phyloP scores from a whole-genome alignment of 2,888 invertebrate genomes.

The Volucella inanis region DNA sequence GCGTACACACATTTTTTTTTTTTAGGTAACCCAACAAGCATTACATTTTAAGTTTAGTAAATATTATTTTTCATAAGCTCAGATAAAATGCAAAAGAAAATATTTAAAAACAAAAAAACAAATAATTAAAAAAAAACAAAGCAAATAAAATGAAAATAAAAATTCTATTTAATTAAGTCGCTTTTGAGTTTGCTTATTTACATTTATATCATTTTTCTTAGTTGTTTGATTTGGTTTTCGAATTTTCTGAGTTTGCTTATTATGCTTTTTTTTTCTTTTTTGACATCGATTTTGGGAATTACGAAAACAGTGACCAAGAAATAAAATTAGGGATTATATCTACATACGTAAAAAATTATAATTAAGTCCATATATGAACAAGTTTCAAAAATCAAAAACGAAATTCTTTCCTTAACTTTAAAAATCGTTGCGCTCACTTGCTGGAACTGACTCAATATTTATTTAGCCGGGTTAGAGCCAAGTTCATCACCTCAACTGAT shows the following conservation, averaged over 20 bases:
- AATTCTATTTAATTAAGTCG: constrained; percentile 61
- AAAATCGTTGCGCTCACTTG: too few relatives aligned
- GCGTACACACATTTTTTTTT: constrained; percentile 28
- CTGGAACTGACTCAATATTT: too few relatives aligned
- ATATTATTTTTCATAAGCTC: constrained; percentile 48
- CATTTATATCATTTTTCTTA: constrained; percentile 30
- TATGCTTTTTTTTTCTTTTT: not conserved
- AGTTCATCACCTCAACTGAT: too few relatives aligned
- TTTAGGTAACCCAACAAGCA: constrained; percentile 61
- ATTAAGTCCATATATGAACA: too few relatives aligned
- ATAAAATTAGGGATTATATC: too few relatives aligned
- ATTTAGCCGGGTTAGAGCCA: too few relatives aligned
- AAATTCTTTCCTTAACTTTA: too few relatives aligned
- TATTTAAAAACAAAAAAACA: constrained; percentile 6
- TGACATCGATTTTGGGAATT: too few relatives aligned
- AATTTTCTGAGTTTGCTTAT: not conserved
- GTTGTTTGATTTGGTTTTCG: constrained; percentile 1
- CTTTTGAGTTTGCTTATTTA: constrained; percentile 38
- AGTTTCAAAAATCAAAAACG: too few relatives aligned
- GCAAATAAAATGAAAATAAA: constrained; percentile 59
- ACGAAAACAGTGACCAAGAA: too few relatives aligned
- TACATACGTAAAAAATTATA: too few relatives aligned
- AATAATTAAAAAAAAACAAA: constrained; percentile 8
- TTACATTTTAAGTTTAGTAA: constrained; percentile 60
- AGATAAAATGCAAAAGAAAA: constrained; percentile 34